These are phyloP conservation scores for Melinaea menophilus DNA, from an alignment of 2,888 invertebrate genomes.

Conservation along the genomic window DNA sequence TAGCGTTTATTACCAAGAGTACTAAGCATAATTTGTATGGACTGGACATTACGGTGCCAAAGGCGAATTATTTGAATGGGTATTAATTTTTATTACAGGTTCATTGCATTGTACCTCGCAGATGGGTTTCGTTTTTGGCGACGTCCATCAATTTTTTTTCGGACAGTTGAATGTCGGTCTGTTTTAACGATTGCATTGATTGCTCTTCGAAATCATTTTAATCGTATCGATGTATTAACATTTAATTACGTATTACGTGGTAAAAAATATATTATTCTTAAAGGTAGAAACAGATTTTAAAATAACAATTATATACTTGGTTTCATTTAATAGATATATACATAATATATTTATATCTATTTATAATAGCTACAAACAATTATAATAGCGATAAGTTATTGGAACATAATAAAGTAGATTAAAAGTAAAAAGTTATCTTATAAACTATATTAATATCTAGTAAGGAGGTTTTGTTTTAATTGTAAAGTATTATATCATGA, in stretches of 20 bases:
- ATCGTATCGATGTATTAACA: constrained; percentile 53
- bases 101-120: constrained; percentile 64
- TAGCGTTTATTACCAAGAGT: constrained; percentile 56
- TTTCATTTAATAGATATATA: no score
- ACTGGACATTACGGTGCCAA: constrained; percentile 26
- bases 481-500: no score
- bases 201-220: constrained; percentile 58
- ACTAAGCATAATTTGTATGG: constrained; percentile 51
- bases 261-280: background rate
- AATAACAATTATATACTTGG: no score
- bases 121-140: constrained; percentile 60
- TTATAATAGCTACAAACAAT: no score
- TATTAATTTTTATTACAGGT: constrained; percentile 75
- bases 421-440: no score
- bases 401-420: no score
- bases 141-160: constrained; percentile 68
- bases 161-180: constrained; percentile 68
- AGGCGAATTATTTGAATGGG: constrained; percentile 54
- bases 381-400: no score
- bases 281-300: no score
- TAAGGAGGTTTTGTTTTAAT: no score
- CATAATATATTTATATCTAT: no score
- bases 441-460: no score
- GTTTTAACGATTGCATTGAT: constrained; percentile 62
- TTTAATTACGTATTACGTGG: constrained; percentile 26